Percentiles rank a stretch among this genome's conserved stretches.
phyloP scores from a whole-genome alignment of 2,888 invertebrate species.

The Tinea semifulvella region DNA sequence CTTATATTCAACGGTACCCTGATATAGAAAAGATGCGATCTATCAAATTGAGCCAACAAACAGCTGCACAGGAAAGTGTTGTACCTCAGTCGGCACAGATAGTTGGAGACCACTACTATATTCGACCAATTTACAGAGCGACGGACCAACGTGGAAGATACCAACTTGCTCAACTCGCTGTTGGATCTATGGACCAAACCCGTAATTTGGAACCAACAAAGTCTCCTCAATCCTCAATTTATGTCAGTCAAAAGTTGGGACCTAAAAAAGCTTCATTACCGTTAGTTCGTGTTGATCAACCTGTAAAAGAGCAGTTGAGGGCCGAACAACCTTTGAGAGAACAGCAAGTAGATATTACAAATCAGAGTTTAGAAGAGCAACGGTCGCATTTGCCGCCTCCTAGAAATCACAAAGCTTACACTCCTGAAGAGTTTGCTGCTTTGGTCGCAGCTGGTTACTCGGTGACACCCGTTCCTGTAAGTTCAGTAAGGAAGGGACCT shows the following conservation, averaged over 20 bases:
- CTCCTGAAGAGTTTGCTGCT: slow-evolving; percentile 59
- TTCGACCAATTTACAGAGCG: slow-evolving; percentile 43
- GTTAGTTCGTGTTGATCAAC: background rate
- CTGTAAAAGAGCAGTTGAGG: slow-evolving; percentile 22
- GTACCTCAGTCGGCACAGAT: slow-evolving; percentile 28
- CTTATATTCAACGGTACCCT: slow-evolving; percentile 51
- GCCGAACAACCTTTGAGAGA: slow-evolving; percentile 24
- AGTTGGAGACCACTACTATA: slow-evolving; percentile 45
- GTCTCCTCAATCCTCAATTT: slow-evolving; percentile 51
- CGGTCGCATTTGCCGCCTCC: slow-evolving; percentile 56
- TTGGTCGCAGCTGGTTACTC: slow-evolving; percentile 58
- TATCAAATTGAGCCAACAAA: slow-evolving; percentile 44
- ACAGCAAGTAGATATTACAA: slow-evolving; percentile 30
- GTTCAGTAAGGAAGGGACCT: slow-evolving; percentile 27
- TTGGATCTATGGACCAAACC: slow-evolving; percentile 33
- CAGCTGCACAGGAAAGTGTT: slow-evolving; percentile 30
- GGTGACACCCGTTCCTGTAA: slow-evolving; percentile 58
- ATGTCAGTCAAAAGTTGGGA: slow-evolving; percentile 47
- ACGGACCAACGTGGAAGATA: slow-evolving; percentile 45
- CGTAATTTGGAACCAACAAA: slow-evolving; percentile 37
- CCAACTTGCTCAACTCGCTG: slow-evolving; percentile 30
- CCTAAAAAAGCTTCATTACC: slow-evolving; percentile 22
- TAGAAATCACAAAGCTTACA: slow-evolving; percentile 58
- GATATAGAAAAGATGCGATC: slow-evolving; percentile 47
- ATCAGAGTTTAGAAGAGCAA: slow-evolving; percentile 44